A percentile compares a stretch with the other conserved stretches of the same genome.
Evolutionary conservation across 2,888 invertebrate genomes (phyloP).

Genomic region (Onchidella celtica): DNA sequence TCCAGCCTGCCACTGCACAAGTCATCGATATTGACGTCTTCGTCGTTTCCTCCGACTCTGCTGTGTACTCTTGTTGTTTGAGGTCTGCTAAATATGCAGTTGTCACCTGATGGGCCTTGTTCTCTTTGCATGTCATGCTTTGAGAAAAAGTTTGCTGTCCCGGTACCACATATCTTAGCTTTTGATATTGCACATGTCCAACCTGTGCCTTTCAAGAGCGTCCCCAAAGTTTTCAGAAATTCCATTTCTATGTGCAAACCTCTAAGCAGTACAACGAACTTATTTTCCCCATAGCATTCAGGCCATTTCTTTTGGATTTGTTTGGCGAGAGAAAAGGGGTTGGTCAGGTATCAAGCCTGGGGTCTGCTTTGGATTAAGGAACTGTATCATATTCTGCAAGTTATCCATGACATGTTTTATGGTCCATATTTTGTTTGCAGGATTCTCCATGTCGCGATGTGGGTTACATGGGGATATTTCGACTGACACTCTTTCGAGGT

Average conservation of each 20-base stretch:
- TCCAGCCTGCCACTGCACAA: slow-evolving; percentile 3
- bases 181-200: slow-evolving; percentile 60
- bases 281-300: slow-evolving; percentile 63
- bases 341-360: slow-evolving; percentile 66
- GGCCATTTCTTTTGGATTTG: slow-evolving; percentile 69
- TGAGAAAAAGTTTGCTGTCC: slow-evolving; percentile 59
- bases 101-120: slow-evolving; percentile 61
- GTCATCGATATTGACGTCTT: not conserved
- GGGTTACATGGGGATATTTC: too few species aligned
- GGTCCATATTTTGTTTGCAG: slow-evolving; percentile 57
- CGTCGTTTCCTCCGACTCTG: slow-evolving; percentile 6
- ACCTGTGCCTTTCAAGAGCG: slow-evolving; percentile 61
- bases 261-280: slow-evolving; percentile 60
- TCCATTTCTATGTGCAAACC: slow-evolving; percentile 73
- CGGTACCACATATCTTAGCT: slow-evolving; percentile 62
- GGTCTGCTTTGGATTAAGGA: slow-evolving; percentile 60
- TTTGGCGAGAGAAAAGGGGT: slow-evolving; percentile 66
- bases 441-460: too few species aligned
- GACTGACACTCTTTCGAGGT: too few species aligned
- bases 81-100: slow-evolving; percentile 50
- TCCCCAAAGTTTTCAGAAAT: slow-evolving; percentile 60
- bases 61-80: slow-evolving; percentile 30
- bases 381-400: slow-evolving; percentile 46
- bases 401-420: slow-evolving; percentile 14
- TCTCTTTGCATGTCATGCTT: slow-evolving; percentile 50